Conservation (phyloP, 2,888 invertebrate species). For the Dynastes hyllus region DNA sequence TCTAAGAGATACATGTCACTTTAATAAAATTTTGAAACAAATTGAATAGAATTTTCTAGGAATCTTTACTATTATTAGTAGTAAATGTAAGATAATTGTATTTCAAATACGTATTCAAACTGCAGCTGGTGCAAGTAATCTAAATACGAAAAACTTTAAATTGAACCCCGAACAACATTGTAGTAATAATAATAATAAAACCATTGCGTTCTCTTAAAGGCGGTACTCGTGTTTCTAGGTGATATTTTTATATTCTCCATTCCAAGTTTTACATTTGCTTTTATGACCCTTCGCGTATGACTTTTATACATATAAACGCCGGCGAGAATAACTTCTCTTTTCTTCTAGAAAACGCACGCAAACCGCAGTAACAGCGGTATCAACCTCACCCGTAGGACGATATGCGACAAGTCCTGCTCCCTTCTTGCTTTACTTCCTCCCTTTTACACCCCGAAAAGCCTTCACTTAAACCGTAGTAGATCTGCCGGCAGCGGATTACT, state of each 20-base stretch:
- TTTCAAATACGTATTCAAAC: too few relatives aligned
- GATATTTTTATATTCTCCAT: not conserved
- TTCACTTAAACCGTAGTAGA: slow-evolving; percentile 18
- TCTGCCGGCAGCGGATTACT: slow-evolving; percentile 42
- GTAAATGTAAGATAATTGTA: too few relatives aligned
- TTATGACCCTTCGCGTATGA: slow-evolving; percentile 4
- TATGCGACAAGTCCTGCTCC: not conserved
- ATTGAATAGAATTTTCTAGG: too few relatives aligned
- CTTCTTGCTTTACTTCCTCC: not conserved
- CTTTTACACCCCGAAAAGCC: not conserved
- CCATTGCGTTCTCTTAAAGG: too few relatives aligned
- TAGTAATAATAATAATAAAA: not conserved
- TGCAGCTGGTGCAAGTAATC: too few relatives aligned
- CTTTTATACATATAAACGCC: slow-evolving; percentile 5
- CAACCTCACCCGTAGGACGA: not conserved
- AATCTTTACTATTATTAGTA: too few relatives aligned
- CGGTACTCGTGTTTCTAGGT: not conserved
- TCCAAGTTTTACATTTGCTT: slow-evolving; percentile 32
- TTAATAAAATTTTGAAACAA: too few relatives aligned
- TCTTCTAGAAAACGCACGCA: not conserved
- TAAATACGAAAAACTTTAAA: too few relatives aligned
- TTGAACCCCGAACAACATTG: too few relatives aligned
- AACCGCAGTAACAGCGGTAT: not conserved
- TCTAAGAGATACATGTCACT: too few relatives aligned
- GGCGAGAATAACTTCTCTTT: slow-evolving; percentile 24